These are phyloP conservation scores for Heliconius ismenius DNA, from an alignment of 2,888 invertebrate species.

Conservation along the genomic window DNA sequence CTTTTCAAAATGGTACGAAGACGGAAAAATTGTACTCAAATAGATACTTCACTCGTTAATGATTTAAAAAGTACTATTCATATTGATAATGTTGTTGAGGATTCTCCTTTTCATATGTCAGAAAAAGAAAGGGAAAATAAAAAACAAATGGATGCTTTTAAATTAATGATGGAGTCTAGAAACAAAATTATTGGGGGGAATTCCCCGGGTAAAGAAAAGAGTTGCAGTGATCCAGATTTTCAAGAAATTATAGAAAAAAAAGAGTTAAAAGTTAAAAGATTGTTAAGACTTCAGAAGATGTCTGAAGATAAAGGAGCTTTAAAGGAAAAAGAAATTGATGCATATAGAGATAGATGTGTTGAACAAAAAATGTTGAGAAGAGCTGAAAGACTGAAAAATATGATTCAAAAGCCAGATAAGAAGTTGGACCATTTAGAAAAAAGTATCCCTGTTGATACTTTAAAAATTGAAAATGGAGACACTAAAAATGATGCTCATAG, in stretches of 20 bases:
- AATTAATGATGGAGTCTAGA: slow-evolving; percentile 85
- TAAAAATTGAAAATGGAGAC: neutral
- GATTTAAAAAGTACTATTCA: neutral
- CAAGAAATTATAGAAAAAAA: slow-evolving; percentile 58
- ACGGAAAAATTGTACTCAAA: slow-evolving; percentile 48
- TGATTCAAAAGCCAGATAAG: slow-evolving; percentile 62
- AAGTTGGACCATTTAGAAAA: slow-evolving; percentile 48
- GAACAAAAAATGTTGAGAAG: slow-evolving; percentile 83
- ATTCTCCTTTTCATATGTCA: slow-evolving; percentile 25
- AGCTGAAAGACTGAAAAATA: slow-evolving; percentile 80
- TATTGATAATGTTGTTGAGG: slow-evolving; percentile 26
- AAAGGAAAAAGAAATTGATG: slow-evolving; percentile 82
- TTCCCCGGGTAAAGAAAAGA: slow-evolving; percentile 82
- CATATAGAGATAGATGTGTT: slow-evolving; percentile 81
- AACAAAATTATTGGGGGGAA: slow-evolving; percentile 84
- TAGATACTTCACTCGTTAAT: slow-evolving; percentile 3
- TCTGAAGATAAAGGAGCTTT: slow-evolving; percentile 83
- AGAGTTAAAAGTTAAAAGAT: slow-evolving; percentile 72
- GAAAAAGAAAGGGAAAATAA: slow-evolving; percentile 53
- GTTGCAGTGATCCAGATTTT: slow-evolving; percentile 51
- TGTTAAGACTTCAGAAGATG: slow-evolving; percentile 82
- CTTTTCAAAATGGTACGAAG: slow-evolving; percentile 68
- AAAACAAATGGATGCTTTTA: slow-evolving; percentile 82
- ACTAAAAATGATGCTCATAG: slow-evolving; percentile 30
- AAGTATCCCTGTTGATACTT: slow-evolving; percentile 26